These are phyloP conservation scores for Myanophis thanlyinensis DNA, from an alignment of 2,113 vertebrate species.

Conservation along the genomic window DNA sequence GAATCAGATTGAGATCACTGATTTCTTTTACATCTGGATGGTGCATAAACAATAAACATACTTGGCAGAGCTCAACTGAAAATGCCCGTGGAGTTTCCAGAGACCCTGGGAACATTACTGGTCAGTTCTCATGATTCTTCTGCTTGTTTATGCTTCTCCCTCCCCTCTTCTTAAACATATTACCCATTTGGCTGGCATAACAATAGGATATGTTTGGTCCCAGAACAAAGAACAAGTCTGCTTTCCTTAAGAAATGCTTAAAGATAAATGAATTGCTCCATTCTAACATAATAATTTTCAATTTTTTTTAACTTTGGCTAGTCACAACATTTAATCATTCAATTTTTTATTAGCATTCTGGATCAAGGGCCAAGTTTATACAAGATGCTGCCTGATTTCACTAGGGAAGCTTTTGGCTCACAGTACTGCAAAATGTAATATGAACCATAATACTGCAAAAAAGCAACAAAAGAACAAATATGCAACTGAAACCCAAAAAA, in stretches of 20 bases:
- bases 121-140: conserved; percentile 9
- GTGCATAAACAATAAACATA: not conserved
- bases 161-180: not conserved
- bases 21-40: not conserved
- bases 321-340: not conserved
- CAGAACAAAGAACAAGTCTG: not conserved
- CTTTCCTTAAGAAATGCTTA: not conserved
- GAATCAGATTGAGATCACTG: not conserved
- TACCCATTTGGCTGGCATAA: not conserved
- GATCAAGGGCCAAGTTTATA: not conserved
- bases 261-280: conserved; percentile 8
- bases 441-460: conserved; percentile 8
- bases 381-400: conserved; percentile 1
- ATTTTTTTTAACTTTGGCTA: conserved; percentile 7
- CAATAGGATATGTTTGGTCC: not conserved
- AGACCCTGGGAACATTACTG: not conserved
- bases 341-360: conserved; percentile 15
- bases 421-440: conserved; percentile 14
- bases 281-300: not conserved
- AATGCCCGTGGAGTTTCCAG: not conserved
- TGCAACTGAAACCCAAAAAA: conserved; percentile 11
- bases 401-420: not conserved
- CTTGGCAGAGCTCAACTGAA: not conserved
- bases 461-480: conserved; percentile 1
- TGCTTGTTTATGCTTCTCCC: not conserved